phyloP scores from a whole-genome alignment of 2,888 invertebrate species.

The Rhamnusium bicolor region DNA sequence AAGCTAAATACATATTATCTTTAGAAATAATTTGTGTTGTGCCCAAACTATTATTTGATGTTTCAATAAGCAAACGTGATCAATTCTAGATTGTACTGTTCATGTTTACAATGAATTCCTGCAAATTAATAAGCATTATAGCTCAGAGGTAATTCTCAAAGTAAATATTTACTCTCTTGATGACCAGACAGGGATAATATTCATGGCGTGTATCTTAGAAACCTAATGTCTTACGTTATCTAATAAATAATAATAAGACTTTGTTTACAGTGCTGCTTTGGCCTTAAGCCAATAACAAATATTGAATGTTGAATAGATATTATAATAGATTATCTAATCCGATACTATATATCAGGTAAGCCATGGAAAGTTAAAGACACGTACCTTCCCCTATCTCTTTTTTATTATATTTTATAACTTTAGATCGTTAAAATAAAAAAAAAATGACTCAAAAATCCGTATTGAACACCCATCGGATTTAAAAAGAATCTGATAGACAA shows the following conservation, averaged over 20 bases:
- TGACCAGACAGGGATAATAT: constrained; percentile 32
- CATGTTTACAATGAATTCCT: constrained; percentile 20
- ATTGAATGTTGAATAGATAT: constrained; percentile 14
- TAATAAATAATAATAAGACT: constrained; percentile 43
- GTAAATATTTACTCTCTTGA: constrained; percentile 36
- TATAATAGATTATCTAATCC: background rate
- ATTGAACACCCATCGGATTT: too few relatives aligned
- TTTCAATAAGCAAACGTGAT: constrained; percentile 6
- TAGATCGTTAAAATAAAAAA: too few relatives aligned
- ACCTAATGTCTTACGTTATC: constrained; percentile 40
- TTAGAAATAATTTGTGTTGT: background rate
- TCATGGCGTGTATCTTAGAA: constrained; percentile 34
- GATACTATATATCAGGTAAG: too few relatives aligned
- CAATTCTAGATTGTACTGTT: background rate
- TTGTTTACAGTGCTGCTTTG: constrained; percentile 38
- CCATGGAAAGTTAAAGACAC: too few relatives aligned
- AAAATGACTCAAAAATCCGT: too few relatives aligned
- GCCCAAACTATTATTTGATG: background rate
- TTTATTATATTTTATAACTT: too few relatives aligned
- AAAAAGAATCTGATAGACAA: too few relatives aligned
- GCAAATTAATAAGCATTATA: constrained; percentile 31
- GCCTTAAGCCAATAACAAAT: constrained; percentile 32
- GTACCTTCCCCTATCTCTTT: too few relatives aligned
- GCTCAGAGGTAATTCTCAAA: constrained; percentile 10
- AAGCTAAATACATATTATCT: too few relatives aligned